phyloP scores from a whole-genome alignment of 1,140 invertebrate species.

The Wasmannia auropunctata region DNA sequence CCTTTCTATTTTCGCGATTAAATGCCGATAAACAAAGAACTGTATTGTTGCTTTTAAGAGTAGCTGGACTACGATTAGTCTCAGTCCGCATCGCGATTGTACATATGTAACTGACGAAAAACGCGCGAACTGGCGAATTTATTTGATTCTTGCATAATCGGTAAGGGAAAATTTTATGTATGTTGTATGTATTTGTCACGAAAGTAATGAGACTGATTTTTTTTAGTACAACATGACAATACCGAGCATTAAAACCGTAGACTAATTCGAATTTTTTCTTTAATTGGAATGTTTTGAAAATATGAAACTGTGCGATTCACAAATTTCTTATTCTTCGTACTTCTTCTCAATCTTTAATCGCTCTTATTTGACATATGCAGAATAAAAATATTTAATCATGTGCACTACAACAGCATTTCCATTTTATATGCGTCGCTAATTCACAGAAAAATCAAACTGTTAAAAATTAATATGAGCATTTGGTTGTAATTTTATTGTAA shows the following conservation, averaged over 20 bases:
- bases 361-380: not conserved
- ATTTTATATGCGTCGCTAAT: not conserved
- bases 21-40: conserved; percentile 32
- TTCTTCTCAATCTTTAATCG: not conserved
- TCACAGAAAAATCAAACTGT: not conserved
- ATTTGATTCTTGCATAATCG: not conserved
- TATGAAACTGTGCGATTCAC: not conserved
- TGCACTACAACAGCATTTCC: not conserved
- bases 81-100: conserved; percentile 69
- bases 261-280: not conserved
- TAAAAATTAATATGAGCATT: not conserved
- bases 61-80: conserved; percentile 54
- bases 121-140: conserved; percentile 11
- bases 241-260: not conserved
- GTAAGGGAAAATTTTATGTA: not conserved
- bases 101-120: conserved; percentile 80
- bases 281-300: not conserved
- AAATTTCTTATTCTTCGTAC: not conserved
- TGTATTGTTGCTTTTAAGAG: conserved; percentile 58
- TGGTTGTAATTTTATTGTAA: not conserved
- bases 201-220: conserved; percentile 1
- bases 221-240: not conserved
- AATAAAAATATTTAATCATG: not conserved
- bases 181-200: not conserved
- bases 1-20: conserved; percentile 16